Evolutionary conservation across 2,888 invertebrate species (phyloP), one percentile per base, ranked within the genome.

Genomic region (Cryptophagus acutangulus): DNA sequence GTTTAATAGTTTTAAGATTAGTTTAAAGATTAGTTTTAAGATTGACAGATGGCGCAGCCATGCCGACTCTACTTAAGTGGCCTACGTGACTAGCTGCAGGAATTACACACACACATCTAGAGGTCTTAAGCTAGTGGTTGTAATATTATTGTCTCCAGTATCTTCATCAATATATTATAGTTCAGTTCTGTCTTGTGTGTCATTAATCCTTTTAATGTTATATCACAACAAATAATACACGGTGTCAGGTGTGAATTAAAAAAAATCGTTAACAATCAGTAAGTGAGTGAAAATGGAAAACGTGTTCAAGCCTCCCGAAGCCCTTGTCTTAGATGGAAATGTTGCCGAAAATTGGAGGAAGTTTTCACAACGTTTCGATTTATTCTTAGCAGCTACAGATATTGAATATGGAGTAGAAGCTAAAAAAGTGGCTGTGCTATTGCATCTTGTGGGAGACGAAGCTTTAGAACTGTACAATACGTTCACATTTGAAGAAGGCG

Each of bases 361-460:
- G 26, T 48, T 48, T 38, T 8, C 2, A 16, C 42, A 47, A 31
- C 39, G 39, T 20, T 47, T 49, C 28, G 36, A 42, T 25, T 33
- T 48, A 8, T 49, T 42, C 33, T 6, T 46, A 26, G 36, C 26
- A 31, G 51, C 52, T 4, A 40, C 49, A 3, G 40, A 13, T n/a
- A 10, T 40, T 8, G 13, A 2, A 28, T 1, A 15, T 3, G 36
- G 36, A 17, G 20, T 24, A n/a, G 45, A 42, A 24, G 24, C 41
- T 4, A 44, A 40, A 15, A 45, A 44, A 37, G 34, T 43, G 2
- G 45, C 51, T 8, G 42, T 51, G 2, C 41, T 54, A 12, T 17
- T 55, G 12, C 47, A 40, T 33, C 16, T 51, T 10, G 38, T 48
- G 16, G 49, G 51, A 24, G 43, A 54, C 13, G 55, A 54, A 13